Conservation (phyloP, 2,113 vertebrate species). For the Pristiophorus japonicus region DNA sequence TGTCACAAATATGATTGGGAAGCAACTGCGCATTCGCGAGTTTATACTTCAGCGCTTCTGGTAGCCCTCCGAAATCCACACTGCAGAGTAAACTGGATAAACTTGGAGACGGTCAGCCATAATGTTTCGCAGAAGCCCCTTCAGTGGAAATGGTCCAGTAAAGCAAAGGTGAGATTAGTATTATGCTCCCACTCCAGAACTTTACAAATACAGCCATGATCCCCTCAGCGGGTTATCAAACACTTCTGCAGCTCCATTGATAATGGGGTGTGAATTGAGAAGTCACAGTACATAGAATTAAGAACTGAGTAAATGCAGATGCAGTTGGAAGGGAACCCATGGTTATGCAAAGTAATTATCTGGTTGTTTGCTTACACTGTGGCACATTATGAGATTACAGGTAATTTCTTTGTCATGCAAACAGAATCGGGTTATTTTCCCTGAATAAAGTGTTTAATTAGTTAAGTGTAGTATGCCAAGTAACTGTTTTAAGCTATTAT, state of each 20-base stretch:
- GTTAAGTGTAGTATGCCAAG: not conserved
- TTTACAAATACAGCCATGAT: constrained; percentile 1
- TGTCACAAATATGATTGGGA: not conserved
- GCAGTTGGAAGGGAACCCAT: not conserved
- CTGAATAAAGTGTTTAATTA: constrained; percentile 11
- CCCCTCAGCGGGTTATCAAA: not conserved
- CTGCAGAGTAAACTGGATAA: not conserved
- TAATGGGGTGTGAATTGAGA: not conserved
- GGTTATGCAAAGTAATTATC: constrained; percentile 26
- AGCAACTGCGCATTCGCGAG: not conserved
- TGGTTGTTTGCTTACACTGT: not conserved
- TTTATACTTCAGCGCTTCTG: not conserved
- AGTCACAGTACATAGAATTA: constrained; percentile 9
- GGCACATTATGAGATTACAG: not conserved
- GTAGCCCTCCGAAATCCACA: not conserved
- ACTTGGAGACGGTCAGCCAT: not conserved
- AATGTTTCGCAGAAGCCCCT: not conserved
- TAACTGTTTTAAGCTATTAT: not conserved
- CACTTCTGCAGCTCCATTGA: not conserved
- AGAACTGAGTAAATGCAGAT: not conserved
- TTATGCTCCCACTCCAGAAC: not conserved
- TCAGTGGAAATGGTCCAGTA: not conserved
- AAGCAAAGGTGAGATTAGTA: not conserved
- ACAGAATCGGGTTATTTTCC: not conserved
- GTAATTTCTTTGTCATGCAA: constrained; percentile 26